Percentiles rank a stretch among this genome's conserved stretches.
phyloP scores from a whole-genome alignment of 2,113 vertebrate species.

The Rhea americana region DNA sequence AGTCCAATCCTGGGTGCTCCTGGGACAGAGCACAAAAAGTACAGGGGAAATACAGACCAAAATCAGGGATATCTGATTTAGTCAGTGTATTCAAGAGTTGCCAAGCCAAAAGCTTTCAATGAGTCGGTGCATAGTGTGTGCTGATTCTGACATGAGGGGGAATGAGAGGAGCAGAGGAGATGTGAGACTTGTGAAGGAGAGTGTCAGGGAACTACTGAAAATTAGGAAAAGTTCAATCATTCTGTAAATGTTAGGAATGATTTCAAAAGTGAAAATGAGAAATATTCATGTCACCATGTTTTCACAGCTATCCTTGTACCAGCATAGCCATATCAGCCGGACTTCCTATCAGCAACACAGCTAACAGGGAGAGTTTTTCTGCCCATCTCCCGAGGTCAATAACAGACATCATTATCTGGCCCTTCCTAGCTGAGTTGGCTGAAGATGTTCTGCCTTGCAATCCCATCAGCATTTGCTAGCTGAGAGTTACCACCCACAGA shows the following conservation, averaged over 20 bases:
- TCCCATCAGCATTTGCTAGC: neutral
- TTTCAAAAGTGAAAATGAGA: neutral
- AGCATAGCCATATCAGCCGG: neutral
- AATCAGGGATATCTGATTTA: neutral
- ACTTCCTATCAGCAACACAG: accelerated
- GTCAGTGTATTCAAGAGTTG: neutral
- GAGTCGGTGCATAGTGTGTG: accelerated
- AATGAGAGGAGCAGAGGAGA: neutral
- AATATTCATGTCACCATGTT: neutral
- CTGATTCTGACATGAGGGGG: neutral
- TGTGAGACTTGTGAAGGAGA: neutral
- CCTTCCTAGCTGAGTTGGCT: neutral
- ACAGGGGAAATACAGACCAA: neutral
- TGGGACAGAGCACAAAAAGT: neutral
- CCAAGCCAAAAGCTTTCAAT: neutral
- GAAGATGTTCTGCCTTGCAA: neutral
- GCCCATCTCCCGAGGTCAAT: neutral
- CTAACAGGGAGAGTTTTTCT: neutral
- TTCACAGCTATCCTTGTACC: neutral
- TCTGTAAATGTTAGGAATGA: neutral
- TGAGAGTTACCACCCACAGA: neutral
- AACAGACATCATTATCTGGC: neutral
- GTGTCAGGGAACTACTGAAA: neutral
- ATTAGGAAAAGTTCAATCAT: neutral
- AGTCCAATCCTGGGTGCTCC: neutral